Evolutionary conservation across 1,140 invertebrate genomes (phyloP).

Genomic region (Drosophila guanche): DNA sequence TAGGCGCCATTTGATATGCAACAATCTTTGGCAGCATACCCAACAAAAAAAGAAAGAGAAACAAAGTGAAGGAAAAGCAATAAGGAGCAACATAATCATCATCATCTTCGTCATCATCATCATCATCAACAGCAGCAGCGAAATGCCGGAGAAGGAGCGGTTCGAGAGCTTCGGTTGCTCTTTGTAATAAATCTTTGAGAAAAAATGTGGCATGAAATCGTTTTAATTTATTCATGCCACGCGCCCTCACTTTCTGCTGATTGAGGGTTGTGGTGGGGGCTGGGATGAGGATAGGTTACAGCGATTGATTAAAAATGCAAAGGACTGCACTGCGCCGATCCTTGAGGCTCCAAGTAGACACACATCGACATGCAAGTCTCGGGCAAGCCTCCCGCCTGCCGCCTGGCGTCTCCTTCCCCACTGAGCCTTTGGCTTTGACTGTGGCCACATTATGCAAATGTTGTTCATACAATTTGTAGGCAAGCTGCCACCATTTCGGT

Average conservation of each 20-base stretch:
- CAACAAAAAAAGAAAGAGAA: slow-evolving; percentile 15
- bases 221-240: slow-evolving; percentile 76
- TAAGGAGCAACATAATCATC: slow-evolving; percentile 57
- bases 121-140: background rate
- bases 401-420: too few relatives aligned
- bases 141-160: background rate
- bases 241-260: slow-evolving; percentile 43
- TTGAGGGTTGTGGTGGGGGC: slow-evolving; percentile 20
- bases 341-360: slow-evolving; percentile 33
- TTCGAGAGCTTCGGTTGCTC: slow-evolving; percentile 15
- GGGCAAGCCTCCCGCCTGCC: too few relatives aligned
- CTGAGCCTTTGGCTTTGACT: slow-evolving; percentile 11
- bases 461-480: slow-evolving; percentile 25
- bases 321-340: slow-evolving; percentile 54
- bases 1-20: slow-evolving; percentile 76
- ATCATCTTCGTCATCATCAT: slow-evolving; percentile 42
- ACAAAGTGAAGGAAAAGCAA: slow-evolving; percentile 18
- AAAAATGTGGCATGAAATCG: slow-evolving; percentile 70
- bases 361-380: slow-evolving; percentile 21
- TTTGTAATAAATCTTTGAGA: slow-evolving; percentile 65
- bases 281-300: background rate
- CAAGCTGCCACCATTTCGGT: background rate
- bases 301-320: slow-evolving; percentile 73
- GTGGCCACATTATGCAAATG: slow-evolving; percentile 58
- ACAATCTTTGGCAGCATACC: slow-evolving; percentile 66